Percentiles rank a stretch among this genome's conserved stretches.
Conservation (phyloP, 2,797 vertebrate species). For the Denticeps clupeoides region DNA sequence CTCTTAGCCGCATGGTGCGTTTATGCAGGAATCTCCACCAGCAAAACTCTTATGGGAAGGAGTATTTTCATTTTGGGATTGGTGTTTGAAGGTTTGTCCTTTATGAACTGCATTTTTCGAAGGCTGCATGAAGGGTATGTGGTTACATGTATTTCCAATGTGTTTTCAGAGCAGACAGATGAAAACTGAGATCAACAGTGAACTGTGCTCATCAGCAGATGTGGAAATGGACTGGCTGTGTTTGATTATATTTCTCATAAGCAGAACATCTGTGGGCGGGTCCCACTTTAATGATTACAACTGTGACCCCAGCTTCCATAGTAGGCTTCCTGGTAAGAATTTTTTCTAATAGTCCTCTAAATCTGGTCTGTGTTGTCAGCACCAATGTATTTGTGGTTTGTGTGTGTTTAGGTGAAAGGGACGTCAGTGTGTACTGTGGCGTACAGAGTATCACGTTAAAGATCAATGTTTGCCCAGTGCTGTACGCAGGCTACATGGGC, state of each 20-base stretch:
- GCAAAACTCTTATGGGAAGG: no score
- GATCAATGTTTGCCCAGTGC: constrained; percentile 96
- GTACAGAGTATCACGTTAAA: constrained; percentile 95
- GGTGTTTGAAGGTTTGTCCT: no score
- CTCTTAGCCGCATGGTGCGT: no score
- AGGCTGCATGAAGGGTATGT: no score
- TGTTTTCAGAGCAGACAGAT: no score
- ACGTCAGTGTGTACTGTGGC: constrained; percentile 91
- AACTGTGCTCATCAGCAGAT: constrained; percentile 41
- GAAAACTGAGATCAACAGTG: no score
- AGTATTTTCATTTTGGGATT: no score
- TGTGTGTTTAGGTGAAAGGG: constrained; percentile 66
- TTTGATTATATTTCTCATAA: constrained; percentile 71
- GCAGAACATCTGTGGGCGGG: constrained; percentile 59
- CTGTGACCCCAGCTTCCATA: constrained; percentile 88
- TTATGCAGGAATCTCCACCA: no score
- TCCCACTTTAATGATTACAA: constrained; percentile 95
- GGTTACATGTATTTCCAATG: no score
- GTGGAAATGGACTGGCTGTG: constrained; percentile 76
- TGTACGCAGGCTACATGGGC: constrained; percentile 90
- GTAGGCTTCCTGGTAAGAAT: constrained; percentile 94
- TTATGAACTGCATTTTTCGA: no score
- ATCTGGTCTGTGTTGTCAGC: background rate
- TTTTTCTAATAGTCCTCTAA: no score
- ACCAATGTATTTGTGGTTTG: background rate